Percentiles rank a stretch among this genome's conserved stretches.
These are phyloP conservation scores for Coreius guichenoti DNA, from an alignment of 2,797 vertebrate genomes.

Conservation along the genomic window DNA sequence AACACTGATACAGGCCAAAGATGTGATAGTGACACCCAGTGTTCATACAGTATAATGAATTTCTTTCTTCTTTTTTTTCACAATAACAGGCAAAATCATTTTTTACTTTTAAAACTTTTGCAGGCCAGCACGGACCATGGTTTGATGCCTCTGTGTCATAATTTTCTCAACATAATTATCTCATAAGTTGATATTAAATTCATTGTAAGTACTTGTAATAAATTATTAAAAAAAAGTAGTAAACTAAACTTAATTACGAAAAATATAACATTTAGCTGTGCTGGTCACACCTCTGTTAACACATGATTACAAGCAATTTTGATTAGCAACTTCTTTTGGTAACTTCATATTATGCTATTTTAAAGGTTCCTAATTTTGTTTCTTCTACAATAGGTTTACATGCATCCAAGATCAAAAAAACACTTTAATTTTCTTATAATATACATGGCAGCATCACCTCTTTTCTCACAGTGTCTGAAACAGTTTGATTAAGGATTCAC, in stretches of 20 bases:
- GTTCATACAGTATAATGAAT: not conserved
- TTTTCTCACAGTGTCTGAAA: too few relatives aligned
- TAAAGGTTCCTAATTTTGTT: not conserved
- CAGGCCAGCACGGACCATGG: too few relatives aligned
- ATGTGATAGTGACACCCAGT: slow-evolving; percentile 7
- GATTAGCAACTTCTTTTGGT: not conserved
- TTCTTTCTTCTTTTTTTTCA: not conserved
- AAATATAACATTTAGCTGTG: not conserved
- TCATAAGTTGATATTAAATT: not conserved
- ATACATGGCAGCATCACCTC: too few relatives aligned
- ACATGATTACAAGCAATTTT: not conserved
- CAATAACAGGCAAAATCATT: not conserved
- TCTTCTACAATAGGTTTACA: not conserved
- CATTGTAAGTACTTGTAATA: not conserved
- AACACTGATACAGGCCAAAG: not conserved
- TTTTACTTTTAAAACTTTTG: not conserved
- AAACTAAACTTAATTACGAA: not conserved
- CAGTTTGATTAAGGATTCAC: too few relatives aligned
- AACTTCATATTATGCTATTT: not conserved
- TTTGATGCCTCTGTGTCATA: not conserved
- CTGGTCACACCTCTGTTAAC: not conserved
- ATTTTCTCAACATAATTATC: not conserved
- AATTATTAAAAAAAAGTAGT: not conserved
- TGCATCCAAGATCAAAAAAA: not conserved
- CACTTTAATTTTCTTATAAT: too few relatives aligned